Evolutionary conservation across 2,797 vertebrate species (phyloP).

Genomic region (Sebastes taczanowskii): DNA sequence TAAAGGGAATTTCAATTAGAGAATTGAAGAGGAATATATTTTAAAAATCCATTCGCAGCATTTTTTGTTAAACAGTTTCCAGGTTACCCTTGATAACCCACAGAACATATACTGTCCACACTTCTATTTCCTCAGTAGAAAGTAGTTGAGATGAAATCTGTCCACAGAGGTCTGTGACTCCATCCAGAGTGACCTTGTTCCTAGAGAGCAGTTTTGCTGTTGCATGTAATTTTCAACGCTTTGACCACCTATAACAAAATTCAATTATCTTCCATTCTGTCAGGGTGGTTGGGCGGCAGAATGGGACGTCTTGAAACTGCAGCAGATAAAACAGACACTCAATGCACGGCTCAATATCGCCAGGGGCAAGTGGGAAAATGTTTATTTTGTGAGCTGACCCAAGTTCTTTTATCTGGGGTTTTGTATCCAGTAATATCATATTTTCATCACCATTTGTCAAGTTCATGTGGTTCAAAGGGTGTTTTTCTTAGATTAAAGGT

Average conservation of each 20-base stretch:
- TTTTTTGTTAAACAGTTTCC: background rate
- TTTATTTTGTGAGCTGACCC: background rate
- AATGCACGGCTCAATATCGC: background rate
- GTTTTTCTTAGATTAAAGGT: background rate
- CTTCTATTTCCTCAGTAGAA: background rate
- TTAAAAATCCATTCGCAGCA: background rate
- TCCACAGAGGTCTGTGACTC: background rate
- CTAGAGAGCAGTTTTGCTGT: background rate
- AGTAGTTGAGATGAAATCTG: conserved; percentile 8
- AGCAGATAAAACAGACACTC: conserved; percentile 13
- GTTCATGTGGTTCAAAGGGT: background rate
- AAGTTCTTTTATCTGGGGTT: background rate
- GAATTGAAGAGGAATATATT: conserved; percentile 3
- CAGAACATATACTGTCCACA: background rate
- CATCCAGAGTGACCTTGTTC: conserved; percentile 12
- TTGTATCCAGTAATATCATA: background rate
- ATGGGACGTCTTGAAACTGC: conserved; percentile 17
- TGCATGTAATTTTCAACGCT: conserved; percentile 2
- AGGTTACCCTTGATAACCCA: background rate
- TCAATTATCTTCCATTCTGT: background rate
- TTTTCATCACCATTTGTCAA: background rate
- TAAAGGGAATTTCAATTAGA: conserved; percentile 12
- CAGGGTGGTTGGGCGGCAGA: background rate
- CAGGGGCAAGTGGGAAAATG: background rate
- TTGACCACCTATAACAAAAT: background rate